Percentiles rank a stretch among this genome's conserved stretches.
Evolutionary conservation across 2,113 vertebrate genomes (phyloP).

Genomic region (Pycnonotus jocosus): DNA sequence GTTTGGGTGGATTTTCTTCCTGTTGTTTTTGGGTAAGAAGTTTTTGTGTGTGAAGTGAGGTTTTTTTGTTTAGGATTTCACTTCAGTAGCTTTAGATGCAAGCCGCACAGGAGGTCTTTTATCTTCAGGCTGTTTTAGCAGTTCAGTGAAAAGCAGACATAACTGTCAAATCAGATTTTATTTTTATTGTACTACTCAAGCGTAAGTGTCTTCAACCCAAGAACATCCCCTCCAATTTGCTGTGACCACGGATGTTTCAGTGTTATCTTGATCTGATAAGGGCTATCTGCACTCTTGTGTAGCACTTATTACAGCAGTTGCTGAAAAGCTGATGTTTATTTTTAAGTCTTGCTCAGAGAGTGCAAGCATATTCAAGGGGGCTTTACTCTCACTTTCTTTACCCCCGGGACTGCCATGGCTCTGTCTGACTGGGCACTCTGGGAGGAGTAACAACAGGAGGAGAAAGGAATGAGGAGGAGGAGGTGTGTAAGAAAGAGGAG

Average conservation of each 20-base stretch:
- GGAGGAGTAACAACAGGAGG: background rate
- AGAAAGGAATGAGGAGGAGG: background rate
- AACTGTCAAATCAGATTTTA: background rate
- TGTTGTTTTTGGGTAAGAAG: background rate
- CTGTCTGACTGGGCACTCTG: rapidly evolving
- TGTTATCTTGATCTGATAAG: background rate
- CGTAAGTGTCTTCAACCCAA: background rate
- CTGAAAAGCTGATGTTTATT: background rate
- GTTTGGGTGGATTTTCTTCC: background rate
- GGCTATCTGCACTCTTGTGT: background rate
- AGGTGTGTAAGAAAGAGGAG: background rate
- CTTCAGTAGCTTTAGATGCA: background rate
- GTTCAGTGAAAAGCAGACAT: background rate
- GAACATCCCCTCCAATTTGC: background rate
- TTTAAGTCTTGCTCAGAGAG: background rate
- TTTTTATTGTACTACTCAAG: background rate
- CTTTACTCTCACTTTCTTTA: background rate
- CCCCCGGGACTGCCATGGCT: background rate
- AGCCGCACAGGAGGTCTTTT: background rate
- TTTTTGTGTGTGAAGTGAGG: background rate
- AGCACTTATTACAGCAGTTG: background rate
- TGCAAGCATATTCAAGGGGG: background rate
- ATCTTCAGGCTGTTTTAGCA: background rate
- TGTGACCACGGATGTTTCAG: background rate
- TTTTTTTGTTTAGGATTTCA: background rate